Evolutionary conservation across 92 coral and sea anemone genomes (phyloP).

Genomic region (Paragorgia papillata): DNA sequence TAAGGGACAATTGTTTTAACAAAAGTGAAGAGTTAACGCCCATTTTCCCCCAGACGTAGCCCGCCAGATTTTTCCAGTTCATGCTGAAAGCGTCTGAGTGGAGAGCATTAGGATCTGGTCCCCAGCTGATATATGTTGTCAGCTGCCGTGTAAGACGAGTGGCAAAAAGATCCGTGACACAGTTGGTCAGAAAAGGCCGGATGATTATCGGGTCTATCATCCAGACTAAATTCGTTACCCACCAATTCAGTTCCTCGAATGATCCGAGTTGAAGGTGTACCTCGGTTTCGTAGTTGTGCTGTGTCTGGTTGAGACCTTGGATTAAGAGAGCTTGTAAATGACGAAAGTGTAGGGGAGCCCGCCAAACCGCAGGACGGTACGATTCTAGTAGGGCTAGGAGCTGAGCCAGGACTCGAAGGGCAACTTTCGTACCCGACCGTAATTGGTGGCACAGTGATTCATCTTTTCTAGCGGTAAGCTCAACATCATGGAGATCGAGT

Average conservation of each 20-base stretch:
- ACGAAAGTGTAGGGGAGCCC: conserved; percentile 51
- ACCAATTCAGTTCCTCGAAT: conserved; percentile 47
- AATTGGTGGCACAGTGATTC: conserved; percentile 29
- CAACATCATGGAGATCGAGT: conserved; percentile 29
- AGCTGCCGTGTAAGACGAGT: conserved; percentile 39
- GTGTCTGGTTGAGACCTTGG: conserved; percentile 19
- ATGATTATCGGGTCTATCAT: conserved; percentile 45
- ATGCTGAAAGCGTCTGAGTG: conserved; percentile 40
- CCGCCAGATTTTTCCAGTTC: conserved; percentile 45
- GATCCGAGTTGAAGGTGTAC: conserved; percentile 47
- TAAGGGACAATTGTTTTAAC: too few relatives aligned
- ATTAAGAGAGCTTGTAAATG: conserved; percentile 44
- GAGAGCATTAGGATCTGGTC: conserved; percentile 50
- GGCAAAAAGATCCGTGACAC: conserved; percentile 50
- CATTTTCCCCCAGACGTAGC: too few relatives aligned
- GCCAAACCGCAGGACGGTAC: conserved; percentile 44
- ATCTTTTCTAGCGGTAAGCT: conserved; percentile 40
- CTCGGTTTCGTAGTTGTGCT: conserved; percentile 33
- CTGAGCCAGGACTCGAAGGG: conserved; percentile 25
- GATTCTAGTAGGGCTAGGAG: conserved; percentile 41
- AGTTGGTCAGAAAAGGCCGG: conserved; percentile 34
- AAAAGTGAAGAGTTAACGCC: too few relatives aligned
- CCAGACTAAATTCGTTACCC: conserved; percentile 51
- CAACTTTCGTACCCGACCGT: conserved; percentile 1
- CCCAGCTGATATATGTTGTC: conserved; percentile 42